Evolutionary conservation across 2,888 invertebrate genomes (phyloP).

Genomic region (Anticlea derivata): DNA sequence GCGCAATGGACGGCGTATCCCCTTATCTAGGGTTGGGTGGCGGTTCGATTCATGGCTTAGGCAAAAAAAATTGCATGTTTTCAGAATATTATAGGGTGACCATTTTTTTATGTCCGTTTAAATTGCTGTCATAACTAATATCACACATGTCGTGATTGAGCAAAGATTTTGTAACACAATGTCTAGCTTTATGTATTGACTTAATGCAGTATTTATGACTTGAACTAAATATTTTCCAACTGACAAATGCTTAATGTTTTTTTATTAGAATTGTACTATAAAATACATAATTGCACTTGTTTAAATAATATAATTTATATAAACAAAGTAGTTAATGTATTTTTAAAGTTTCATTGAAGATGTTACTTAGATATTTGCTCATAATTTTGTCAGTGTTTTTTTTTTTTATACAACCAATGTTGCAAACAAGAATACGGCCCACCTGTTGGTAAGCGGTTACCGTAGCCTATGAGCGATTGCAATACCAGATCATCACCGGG

Average conservation of each 20-base stretch:
- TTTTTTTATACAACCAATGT: no score
- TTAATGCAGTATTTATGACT: constrained; percentile 27
- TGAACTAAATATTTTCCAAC: constrained; percentile 14
- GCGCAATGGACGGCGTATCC: no score
- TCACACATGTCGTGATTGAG: constrained; percentile 43
- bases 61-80: no score
- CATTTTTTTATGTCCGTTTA: no score
- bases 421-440: no score
- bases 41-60: no score
- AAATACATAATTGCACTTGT: constrained; percentile 20
- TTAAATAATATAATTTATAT: constrained; percentile 15
- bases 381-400: constrained; percentile 1
- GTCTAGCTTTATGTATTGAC: constrained; percentile 38
- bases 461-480: no score
- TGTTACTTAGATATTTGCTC: neutral
- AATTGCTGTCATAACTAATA: no score
- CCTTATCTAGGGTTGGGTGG: no score
- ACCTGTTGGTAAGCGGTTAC: no score
- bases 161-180: constrained; percentile 53
- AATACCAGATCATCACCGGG: no score
- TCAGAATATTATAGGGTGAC: no score
- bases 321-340: constrained; percentile 19
- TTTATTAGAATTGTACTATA: constrained; percentile 20
- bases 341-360: constrained; percentile 7
- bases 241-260: constrained; percentile 2